Evolutionary conservation across 2,797 vertebrate genomes (phyloP).

Genomic region (Gobionotothen gibberifrons): DNA sequence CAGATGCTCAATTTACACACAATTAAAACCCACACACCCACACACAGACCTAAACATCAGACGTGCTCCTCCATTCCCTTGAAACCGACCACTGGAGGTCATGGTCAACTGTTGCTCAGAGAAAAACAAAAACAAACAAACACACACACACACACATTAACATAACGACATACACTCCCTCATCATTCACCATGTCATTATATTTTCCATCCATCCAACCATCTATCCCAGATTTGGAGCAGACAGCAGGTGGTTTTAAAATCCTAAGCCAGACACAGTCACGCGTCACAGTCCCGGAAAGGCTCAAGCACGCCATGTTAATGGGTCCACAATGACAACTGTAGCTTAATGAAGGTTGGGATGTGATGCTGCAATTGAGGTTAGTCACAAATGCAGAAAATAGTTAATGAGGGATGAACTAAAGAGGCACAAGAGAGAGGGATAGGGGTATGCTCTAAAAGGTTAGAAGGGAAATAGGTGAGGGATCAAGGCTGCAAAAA

Average conservation of each 20-base stretch:
- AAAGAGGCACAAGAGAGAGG: not conserved
- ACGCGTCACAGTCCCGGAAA: slow-evolving; percentile 47
- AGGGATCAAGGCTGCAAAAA: slow-evolving; percentile 18
- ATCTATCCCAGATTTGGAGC: slow-evolving; percentile 58
- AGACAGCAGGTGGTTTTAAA: slow-evolving; percentile 70
- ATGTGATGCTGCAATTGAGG: slow-evolving; percentile 11
- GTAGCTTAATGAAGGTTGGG: slow-evolving; percentile 19
- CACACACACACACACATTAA: not conserved
- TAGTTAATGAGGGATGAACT: not conserved
- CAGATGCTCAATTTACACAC: slow-evolving; percentile 72
- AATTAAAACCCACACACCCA: slow-evolving; percentile 39
- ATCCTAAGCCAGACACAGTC: slow-evolving; percentile 61
- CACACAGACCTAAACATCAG: slow-evolving; percentile 54
- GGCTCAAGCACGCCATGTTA: slow-evolving; percentile 36
- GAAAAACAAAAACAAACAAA: slow-evolving; percentile 19
- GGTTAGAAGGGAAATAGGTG: slow-evolving; percentile 15
- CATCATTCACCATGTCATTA: slow-evolving; percentile 36
- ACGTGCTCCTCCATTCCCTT: slow-evolving; percentile 64
- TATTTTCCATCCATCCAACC: slow-evolving; percentile 38
- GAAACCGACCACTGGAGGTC: slow-evolving; percentile 60
- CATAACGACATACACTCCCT: slow-evolving; percentile 13
- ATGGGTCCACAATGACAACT: slow-evolving; percentile 32
- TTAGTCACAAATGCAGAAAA: slow-evolving; percentile 24
- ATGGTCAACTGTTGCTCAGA: slow-evolving; percentile 57
- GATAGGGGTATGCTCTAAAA: not conserved